Base-by-base conservation (phyloP, 2,888 invertebrate genomes). In the Venusia cambrica region DNA sequence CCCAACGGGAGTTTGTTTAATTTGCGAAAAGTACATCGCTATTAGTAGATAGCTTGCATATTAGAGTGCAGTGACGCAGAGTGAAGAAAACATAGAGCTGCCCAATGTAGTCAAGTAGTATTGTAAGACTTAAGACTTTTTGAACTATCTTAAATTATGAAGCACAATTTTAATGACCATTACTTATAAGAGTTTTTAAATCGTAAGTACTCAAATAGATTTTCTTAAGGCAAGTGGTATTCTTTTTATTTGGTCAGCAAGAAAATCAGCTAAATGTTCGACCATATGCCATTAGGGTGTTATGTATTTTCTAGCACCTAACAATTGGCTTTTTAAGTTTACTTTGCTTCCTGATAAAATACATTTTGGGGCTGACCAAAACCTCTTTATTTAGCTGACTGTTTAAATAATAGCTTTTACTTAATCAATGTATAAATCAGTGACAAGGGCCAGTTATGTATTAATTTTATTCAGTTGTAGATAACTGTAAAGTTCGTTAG, bases 331-430 rank as follows among this genome's bases (percentile, higher is more conserved):
- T n/a, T n/a, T n/a, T n/a, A n/a, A n/a, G n/a, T n/a, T n/a, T n/a
- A n/a, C n/a, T n/a, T n/a, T n/a, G n/a, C n/a, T n/a, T n/a, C n/a
- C n/a, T n/a, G n/a, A n/a, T n/a, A n/a, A n/a, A n/a, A n/a, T n/a
- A n/a, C n/a, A n/a, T n/a, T n/a, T n/a, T n/a, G n/a, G n/a, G n/a
- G n/a, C n/a, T n/a, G n/a, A n/a, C n/a, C n/a, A n/a, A n/a, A n/a
- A n/a, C n/a, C n/a, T n/a, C n/a, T n/a, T n/a, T n/a, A n/a, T n/a
- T n/a, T n/a, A n/a, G n/a, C n/a, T n/a, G n/a, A n/a, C n/a, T n/a
- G n/a, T n/a, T n/a, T n/a, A n/a, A n/a, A n/a, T n/a, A n/a, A n/a
- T 40, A 39, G 62, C 59, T 62, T 62, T 64, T 61, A 62, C 51
- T 54, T 46, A 38, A 41, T 38, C 39, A 15, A 15, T 33, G 21